Evolutionary conservation across 2,888 invertebrate genomes (phyloP), one percentile per base, ranked within the genome.

Genomic region (Xanthostigma xanthostigma): DNA sequence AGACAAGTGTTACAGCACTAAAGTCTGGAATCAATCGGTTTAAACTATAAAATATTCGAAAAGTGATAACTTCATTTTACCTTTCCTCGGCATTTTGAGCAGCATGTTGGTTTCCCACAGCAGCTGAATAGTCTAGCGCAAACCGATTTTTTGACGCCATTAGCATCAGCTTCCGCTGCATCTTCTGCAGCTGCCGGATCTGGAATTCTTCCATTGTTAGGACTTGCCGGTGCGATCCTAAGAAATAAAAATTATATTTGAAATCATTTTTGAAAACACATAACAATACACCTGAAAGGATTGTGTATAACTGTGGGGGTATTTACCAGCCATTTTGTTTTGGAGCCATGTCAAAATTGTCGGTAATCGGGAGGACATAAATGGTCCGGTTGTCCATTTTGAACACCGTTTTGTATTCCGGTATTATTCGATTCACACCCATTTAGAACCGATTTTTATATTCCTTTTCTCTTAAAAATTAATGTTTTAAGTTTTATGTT

Each of bases 381-480:
- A 46, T 46, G 17, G 46, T 46, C 34, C 46, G 37, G 35, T 46
- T 40, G 34, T 46, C 46, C 46, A 46, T 46, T 46, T 46, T 46
- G 36, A 41, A 46, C 14, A 41, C 46, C 41, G 41, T 46, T 40
- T 40, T 34, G 27, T 42, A 34, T 14, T 13, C 12, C 36, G 41
- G 34, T 41, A 41, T 46, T 40, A 46, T 46, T 27, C 27, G 27
- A 27, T 27, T 27, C 6, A 27, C 27, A 27, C 27, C 27, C 27
- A 27, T 39, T 39, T 13, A 14, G 14, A 39, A 39, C 39, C 14
- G 12, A 11, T 14, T 39, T 39, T 12, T 14, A 38, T 14, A 12
- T 14, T 9, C 11, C 39, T 12, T 39, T 39, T 39, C 14, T 14
- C 39, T 39, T 39, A 14, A 39, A 12, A 12, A 39, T 39, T 39